phyloP scores from a whole-genome alignment of 2,113 vertebrate species.

The Pelodiscus sinensis region DNA sequence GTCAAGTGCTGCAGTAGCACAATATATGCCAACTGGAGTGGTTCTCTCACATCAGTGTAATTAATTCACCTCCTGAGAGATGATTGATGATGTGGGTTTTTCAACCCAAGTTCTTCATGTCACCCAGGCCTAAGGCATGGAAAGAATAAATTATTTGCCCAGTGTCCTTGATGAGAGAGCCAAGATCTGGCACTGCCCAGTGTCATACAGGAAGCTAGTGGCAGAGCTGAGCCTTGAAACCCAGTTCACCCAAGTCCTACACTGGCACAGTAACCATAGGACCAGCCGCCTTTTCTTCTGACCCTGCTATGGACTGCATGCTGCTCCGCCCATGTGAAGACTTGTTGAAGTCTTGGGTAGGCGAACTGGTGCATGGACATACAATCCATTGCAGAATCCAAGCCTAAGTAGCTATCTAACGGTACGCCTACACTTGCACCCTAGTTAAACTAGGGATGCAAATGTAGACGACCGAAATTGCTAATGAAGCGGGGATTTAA shows the following conservation, averaged over 20 bases:
- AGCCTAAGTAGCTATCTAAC: background rate
- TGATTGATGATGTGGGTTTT: background rate
- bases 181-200: too few species aligned
- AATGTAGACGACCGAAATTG: too few species aligned
- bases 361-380: background rate
- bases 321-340: background rate
- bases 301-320: background rate
- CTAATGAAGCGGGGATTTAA: too few species aligned
- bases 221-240: background rate
- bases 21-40: background rate
- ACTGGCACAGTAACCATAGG: background rate
- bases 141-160: background rate
- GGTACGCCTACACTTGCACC: too few species aligned
- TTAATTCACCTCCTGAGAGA: background rate
- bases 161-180: too few species aligned
- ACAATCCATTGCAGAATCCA: too few species aligned
- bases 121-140: background rate
- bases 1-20: background rate
- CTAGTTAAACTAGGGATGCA: too few species aligned
- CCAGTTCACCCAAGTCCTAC: background rate
- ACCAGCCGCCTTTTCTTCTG: background rate
- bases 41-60: background rate
- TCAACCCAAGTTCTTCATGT: background rate
- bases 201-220: background rate
- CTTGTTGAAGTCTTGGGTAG: background rate